phyloP scores from a whole-genome alignment of 1,140 invertebrate genomes.

The Caenorhabditis tropicalis region DNA sequence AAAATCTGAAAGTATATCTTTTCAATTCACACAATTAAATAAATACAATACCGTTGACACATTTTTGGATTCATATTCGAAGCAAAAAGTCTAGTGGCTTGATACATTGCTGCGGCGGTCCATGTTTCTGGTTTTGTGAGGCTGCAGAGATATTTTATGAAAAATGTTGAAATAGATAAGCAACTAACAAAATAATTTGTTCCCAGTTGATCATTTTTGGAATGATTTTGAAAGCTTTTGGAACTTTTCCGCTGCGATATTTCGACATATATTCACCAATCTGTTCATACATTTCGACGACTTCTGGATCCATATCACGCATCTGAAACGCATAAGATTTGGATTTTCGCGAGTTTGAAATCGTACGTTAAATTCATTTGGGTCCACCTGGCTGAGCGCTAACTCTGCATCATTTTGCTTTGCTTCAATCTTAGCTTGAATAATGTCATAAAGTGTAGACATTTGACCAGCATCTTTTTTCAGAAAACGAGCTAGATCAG shows the following conservation, averaged over 20 bases:
- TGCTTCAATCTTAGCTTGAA: constrained; percentile 64
- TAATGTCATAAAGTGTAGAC: constrained; percentile 61
- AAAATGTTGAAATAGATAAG: not conserved
- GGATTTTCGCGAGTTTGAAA: not conserved
- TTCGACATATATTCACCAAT: constrained; percentile 84
- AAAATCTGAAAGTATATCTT: constrained; percentile 78
- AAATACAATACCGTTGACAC: constrained; percentile 81
- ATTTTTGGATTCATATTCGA: constrained; percentile 94
- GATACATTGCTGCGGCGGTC: constrained; percentile 91
- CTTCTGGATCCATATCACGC: constrained; percentile 78
- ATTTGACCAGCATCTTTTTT: constrained; percentile 49
- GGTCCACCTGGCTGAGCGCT: constrained; percentile 46
- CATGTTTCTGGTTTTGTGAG: constrained; percentile 76
- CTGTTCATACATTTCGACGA: constrained; percentile 85
- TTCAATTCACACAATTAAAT: constrained; percentile 35
- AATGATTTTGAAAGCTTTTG: constrained; percentile 96
- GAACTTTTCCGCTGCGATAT: constrained; percentile 93
- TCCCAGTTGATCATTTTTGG: constrained; percentile 94
- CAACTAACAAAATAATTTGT: constrained; percentile 73
- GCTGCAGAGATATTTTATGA: constrained; percentile 52
- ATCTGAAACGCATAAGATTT: constrained; percentile 20
- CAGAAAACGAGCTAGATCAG: constrained; percentile 59
- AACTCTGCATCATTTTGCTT: constrained; percentile 56
- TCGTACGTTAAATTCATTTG: constrained; percentile 48
- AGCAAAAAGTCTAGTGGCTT: constrained; percentile 90